Evolutionary conservation across 2,113 vertebrate genomes (phyloP).

Genomic region (Epinephelus lanceolatus): DNA sequence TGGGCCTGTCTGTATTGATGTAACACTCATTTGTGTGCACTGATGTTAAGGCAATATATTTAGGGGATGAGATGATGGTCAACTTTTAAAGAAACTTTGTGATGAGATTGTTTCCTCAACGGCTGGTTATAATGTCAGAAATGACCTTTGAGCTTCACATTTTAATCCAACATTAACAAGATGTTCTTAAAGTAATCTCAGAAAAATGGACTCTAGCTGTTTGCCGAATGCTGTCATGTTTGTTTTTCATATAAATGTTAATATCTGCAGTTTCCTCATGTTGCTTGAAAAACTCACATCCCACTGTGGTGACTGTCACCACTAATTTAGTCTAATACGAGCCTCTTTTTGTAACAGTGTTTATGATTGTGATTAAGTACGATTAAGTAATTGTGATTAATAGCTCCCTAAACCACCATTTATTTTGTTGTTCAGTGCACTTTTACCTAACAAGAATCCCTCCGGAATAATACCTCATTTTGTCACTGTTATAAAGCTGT

Average conservation of each 20-base stretch:
- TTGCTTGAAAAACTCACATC: constrained; percentile 13
- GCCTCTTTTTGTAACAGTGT: constrained; percentile 31
- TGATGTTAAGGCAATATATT: neutral
- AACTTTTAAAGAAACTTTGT: neutral
- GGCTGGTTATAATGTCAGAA: neutral
- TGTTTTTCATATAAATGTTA: neutral
- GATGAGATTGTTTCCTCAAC: neutral
- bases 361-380: constrained; percentile 44
- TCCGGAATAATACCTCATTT: constrained; percentile 20
- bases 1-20: neutral
- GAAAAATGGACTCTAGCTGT: neutral
- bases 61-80: neutral
- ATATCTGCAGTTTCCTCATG: neutral
- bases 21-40: neutral
- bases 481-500: constrained; percentile 26
- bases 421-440: constrained; percentile 11
- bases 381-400: constrained; percentile 51
- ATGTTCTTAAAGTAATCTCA: neutral
- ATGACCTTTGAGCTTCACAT: neutral
- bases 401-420: constrained; percentile 38
- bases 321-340: constrained; percentile 43
- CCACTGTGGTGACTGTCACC: constrained; percentile 8
- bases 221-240: neutral
- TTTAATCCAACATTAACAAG: neutral
- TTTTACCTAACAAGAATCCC: constrained; percentile 21